Evolutionary conservation across 2,888 invertebrate species (phyloP).

Genomic region (Drosophila histrio): DNA sequence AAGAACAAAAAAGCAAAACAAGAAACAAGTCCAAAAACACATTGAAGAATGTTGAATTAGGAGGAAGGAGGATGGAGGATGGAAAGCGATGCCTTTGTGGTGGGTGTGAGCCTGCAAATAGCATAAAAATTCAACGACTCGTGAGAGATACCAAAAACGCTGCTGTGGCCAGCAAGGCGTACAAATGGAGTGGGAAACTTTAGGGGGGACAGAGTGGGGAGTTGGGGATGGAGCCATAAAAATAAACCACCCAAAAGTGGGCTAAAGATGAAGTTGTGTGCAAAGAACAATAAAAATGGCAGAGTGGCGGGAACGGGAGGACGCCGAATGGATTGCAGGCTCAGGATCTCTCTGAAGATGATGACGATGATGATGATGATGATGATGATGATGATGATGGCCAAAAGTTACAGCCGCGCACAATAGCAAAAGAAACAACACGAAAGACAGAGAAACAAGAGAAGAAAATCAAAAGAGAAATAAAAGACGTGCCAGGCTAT

Average conservation of each 20-base stretch:
- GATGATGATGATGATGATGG: slow-evolving; percentile 35
- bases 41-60: background rate
- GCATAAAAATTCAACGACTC: slow-evolving; percentile 70
- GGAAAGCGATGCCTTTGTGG: slow-evolving; percentile 18
- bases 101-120: slow-evolving; percentile 73
- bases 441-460: slow-evolving; percentile 24
- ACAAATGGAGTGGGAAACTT: background rate
- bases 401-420: slow-evolving; percentile 66
- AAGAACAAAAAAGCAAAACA: slow-evolving; percentile 25
- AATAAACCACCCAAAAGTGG: slow-evolving; percentile 79
- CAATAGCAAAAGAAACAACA: slow-evolving; percentile 15
- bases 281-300: slow-evolving; percentile 78
- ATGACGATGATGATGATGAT: slow-evolving; percentile 17
- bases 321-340: background rate
- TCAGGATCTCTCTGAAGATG: slow-evolving; percentile 6
- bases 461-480: slow-evolving; percentile 44
- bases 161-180: slow-evolving; percentile 4
- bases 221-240: slow-evolving; percentile 71
- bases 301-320: slow-evolving; percentile 8
- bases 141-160: slow-evolving; percentile 48
- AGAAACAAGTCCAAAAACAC: slow-evolving; percentile 19
- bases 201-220: background rate
- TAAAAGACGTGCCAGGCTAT: slow-evolving; percentile 65
- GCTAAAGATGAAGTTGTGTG: slow-evolving; percentile 77
- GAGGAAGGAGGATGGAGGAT: background rate